Evolutionary conservation across 2,113 vertebrate genomes (phyloP), one percentile per base, ranked within the genome.

Genomic region (Thomomys bottae): DNA sequence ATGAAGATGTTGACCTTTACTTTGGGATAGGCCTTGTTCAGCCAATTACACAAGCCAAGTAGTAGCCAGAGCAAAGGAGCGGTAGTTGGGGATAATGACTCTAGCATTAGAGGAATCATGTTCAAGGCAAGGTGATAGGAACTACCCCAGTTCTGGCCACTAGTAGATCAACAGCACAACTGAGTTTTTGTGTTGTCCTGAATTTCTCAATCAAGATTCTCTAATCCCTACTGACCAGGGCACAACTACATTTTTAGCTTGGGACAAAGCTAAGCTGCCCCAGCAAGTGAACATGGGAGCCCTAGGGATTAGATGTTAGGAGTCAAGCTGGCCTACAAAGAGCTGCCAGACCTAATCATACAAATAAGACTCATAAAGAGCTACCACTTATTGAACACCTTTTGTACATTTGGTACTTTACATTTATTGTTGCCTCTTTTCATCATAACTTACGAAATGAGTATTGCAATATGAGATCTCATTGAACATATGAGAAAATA

Each of bases 311-410:
- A 75, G 78, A 88, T 36, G 32, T 57, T 45, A n/a, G 45, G 73
- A 81, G 70, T 87, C 67, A 93, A 57, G 23, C 0, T 45, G 59
- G 30, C 77, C 30, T 15, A 71, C 64, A 66, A 88, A 71, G 68
- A 70, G n/a, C n/a, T n/a, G 30, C 45, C n/a, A 90, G 87, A n/a
- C 36, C 79, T 24, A 38, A 61, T 45, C 30, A 15, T 61, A 68
- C 38, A 83, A 73, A 40, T 49, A 90, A 89, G 72, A 76, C 45
- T 91, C 81, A 70, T 61, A 80, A 90, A 57, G 24, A 87, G 66
- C 54, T 40, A 9, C 49, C 24, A 24, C 36, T 38, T 84, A 90
- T 8, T 87, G 49, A 84, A 38, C 42, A 61, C 67, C 45, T 76
- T 20, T 68, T 87, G 15, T 40, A 36, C 15, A 10, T 28, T 68